Evolutionary conservation across 2,888 invertebrate species (phyloP).

Genomic region (Callosobruchus maculatus): DNA sequence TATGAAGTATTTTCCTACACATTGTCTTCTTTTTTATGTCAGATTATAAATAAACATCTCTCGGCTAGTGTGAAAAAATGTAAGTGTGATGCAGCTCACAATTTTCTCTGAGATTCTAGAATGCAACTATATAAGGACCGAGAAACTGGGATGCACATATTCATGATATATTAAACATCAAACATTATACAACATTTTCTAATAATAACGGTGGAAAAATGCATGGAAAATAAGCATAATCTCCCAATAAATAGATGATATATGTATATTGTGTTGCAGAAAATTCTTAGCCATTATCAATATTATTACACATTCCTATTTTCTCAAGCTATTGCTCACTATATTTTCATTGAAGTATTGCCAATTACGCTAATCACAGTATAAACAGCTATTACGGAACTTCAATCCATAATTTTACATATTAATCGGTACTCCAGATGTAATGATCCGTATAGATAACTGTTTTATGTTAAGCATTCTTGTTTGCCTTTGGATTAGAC

Average conservation of each 20-base stretch:
- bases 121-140: too few species aligned
- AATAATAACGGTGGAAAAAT: neutral
- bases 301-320: neutral
- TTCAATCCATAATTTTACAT: neutral
- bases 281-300: neutral
- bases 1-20: too few species aligned
- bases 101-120: too few species aligned
- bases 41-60: too few species aligned
- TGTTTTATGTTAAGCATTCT: neutral
- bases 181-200: neutral
- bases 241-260: neutral
- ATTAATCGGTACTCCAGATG: neutral
- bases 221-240: neutral
- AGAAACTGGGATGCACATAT: neutral
- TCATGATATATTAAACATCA: neutral
- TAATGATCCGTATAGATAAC: neutral
- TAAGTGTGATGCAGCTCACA: too few species aligned
- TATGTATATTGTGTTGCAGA: neutral
- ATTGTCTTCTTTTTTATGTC: too few species aligned
- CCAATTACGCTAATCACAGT: neutral
- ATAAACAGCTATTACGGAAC: neutral
- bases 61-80: too few species aligned
- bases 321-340: neutral
- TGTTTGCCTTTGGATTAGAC: neutral
- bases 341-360: neutral